Evolutionary conservation across 1,140 invertebrate genomes (phyloP), one percentile per base, ranked within the genome.

Genomic region (Branchinecta lindahli): DNA sequence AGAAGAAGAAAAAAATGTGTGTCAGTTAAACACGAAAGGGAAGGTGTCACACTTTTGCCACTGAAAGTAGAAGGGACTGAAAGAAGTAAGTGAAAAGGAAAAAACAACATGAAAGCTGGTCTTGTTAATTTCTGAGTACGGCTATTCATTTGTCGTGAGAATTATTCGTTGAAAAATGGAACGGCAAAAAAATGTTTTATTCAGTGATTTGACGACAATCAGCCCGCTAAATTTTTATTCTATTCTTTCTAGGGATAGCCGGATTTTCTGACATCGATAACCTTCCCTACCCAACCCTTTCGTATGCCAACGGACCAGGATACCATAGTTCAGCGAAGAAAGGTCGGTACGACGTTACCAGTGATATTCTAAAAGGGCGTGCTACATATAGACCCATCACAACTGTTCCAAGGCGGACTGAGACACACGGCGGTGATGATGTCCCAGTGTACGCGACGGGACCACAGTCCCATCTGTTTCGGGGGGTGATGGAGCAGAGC

Each of bases 281-380:
- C 7, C 81, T 85, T 6, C 87, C 88, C 0, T 94, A 89, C 77
- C 92, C 91, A 0, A 89, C 87, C 0, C 79, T 95, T 3, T 83
- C 86, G 0, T 96, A 95, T 76, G 86, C 85, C 67, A 92, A 89
- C 7, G 91, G 91, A 0, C 87, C 87, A 0, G 87, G 87, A 0
- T 85, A 85, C 75, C 80, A 82, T 78, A 77, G 69, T n/a, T 44
- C 66, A 20, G 5, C 47, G 82, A 66, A 15, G 0, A 70, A 69
- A 44, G 45, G 78, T 77, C 72, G 78, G 75, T 8, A 76, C 72
- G 45, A 79, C 77, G 46, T 78, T 72, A 68, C 67, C 78, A 77
- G 69, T 72, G 82, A 76, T 74, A 52, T 75, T 67, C 79, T 67
- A 75, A 72, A 68, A 12, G 67, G 21, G 33, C 65, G 70, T 15